Evolutionary conservation across 2,113 vertebrate species (phyloP), one percentile per base, ranked within the genome.

Genomic region (Ctenomys sociabilis): DNA sequence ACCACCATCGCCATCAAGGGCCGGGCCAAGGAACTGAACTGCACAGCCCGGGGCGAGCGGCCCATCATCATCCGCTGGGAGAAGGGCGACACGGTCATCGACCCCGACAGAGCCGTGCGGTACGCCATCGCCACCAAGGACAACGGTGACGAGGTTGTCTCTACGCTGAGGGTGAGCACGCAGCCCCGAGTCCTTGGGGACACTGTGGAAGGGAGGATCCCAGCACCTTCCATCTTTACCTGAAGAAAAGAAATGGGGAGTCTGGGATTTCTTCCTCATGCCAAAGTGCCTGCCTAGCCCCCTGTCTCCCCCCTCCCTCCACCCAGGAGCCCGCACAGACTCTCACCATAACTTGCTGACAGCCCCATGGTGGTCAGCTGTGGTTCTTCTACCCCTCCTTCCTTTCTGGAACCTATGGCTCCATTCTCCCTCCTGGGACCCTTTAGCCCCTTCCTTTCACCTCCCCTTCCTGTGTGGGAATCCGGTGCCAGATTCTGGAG

Each of bases 51-150:
- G 24, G 99, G 99, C 0, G 99, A 99, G 98, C 98, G 99, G 91
- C 99, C 99, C 95, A 99, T 99, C 98, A 99, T 99, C 97, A 99
- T 99, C 97, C 99, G 99, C 98, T 99, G 99, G 99, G 99, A 99
- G 98, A 99, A 99, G 91, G 99, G 99, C 0, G 99, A 99, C 98
- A 99, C 99, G 0, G 99, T 99, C 97, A 99, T 99, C 30, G 99
- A 99, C 98, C 99, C 99, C 0, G 99, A 99, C 98, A 99, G 99
- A 37, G 99, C 99, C 98, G 98, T 99, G 97, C 99, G 99, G 43
- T 99, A 99, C 24, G 98, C 99, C 97, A 99, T 99, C 87, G 98
- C 99, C 98, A 99, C 99, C 88, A 99, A 99, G 96, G 99, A 99
- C 98, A 99, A 99, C 6, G 99, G 99, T 0, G 99, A 99, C 9